These are phyloP conservation scores for Leiothrix lutea DNA, from an alignment of 2,113 vertebrate genomes.

Conservation along the genomic window DNA sequence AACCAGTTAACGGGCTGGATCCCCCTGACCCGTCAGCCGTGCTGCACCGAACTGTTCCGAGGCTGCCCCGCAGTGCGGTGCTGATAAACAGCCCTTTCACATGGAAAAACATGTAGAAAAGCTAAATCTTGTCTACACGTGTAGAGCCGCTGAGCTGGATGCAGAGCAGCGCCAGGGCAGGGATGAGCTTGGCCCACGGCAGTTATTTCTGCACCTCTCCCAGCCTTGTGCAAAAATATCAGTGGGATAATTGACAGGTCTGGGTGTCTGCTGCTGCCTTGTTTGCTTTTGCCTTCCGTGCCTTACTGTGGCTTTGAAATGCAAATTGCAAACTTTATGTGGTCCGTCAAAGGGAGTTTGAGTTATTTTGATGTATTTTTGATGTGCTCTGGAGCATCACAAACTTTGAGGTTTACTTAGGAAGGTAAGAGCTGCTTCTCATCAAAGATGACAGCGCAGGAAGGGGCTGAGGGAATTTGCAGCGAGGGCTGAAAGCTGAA, in stretches of 20 bases:
- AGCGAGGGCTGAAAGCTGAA: neutral
- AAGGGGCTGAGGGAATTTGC: neutral
- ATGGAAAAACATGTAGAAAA: rapidly evolving
- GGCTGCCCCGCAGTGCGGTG: rapidly evolving
- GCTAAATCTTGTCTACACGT: neutral
- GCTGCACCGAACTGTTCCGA: rapidly evolving
- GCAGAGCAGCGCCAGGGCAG: neutral
- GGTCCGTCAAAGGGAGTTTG: conserved; percentile 10
- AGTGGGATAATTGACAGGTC: conserved; percentile 22
- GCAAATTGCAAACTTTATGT: conserved; percentile 40
- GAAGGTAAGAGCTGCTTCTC: neutral
- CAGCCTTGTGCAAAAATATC: neutral
- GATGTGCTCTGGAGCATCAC: neutral
- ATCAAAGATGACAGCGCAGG: neutral
- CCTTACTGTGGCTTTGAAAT: conserved; percentile 41
- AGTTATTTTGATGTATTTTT: conserved; percentile 62
- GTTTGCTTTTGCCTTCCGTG: conserved; percentile 22
- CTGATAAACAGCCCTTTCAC: neutral
- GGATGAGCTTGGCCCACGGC: neutral
- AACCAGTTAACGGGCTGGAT: neutral
- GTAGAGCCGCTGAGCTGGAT: neutral
- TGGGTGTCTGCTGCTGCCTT: neutral
- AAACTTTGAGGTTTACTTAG: conserved; percentile 7
- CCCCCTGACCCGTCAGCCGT: neutral
- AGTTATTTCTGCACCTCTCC: neutral